These are phyloP conservation scores for Neocrepidodera transversa DNA, from an alignment of 2,888 invertebrate genomes.

Conservation along the genomic window DNA sequence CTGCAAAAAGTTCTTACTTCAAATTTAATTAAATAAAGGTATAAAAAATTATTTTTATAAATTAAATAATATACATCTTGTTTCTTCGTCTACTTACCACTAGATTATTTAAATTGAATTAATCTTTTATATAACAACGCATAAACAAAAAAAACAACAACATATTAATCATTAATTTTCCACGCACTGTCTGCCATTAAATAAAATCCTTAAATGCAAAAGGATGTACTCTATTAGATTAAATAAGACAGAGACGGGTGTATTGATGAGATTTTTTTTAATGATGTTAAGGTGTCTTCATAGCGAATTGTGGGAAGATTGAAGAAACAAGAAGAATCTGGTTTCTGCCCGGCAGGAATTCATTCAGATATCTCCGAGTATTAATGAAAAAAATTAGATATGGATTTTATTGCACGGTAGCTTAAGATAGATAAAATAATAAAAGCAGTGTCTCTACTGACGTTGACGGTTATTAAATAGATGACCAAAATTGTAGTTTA, in stretches of 20 bases:
- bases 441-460: no score
- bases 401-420: constrained; percentile 56
- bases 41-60: no score
- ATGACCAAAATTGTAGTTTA: no score
- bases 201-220: constrained; percentile 8
- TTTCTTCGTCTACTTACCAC: no score
- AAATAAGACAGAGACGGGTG: constrained; percentile 1
- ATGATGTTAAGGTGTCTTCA: constrained; percentile 28
- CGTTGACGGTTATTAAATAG: no score
- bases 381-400: constrained; percentile 58
- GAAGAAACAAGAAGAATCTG: constrained; percentile 33
- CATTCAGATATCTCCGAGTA: constrained; percentile 47
- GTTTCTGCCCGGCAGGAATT: constrained; percentile 49
- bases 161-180: constrained; percentile 7
- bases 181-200: constrained; percentile 8
- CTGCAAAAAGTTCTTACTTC: no score
- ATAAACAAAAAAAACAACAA: neutral
- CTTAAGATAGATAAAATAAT: no score
- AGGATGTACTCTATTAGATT: constrained; percentile 6
- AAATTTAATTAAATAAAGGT: no score
- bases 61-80: no score
- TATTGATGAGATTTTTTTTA: constrained; percentile 22
- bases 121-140: no score
- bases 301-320: constrained; percentile 35
- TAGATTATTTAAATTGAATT: no score